phyloP scores from a whole-genome alignment of 2,113 vertebrate species.

The Peromyscus maniculatus region DNA sequence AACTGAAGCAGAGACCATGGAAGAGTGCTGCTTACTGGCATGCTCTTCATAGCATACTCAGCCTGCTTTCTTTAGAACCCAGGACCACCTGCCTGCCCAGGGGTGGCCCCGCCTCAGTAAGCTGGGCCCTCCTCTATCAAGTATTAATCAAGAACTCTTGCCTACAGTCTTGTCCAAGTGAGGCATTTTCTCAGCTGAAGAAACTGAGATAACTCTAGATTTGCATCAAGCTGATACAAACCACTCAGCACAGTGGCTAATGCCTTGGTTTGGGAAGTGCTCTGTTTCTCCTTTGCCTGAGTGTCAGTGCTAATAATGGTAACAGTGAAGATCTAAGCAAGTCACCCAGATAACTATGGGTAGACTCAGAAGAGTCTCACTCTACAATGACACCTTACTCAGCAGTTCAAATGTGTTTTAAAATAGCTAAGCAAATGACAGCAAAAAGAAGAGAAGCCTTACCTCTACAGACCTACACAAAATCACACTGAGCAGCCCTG shows the following conservation, averaged over 20 bases:
- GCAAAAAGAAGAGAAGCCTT: background rate
- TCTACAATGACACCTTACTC: background rate
- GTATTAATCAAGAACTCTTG: background rate
- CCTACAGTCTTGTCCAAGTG: background rate
- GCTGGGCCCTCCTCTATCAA: background rate
- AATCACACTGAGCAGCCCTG: constrained; percentile 26
- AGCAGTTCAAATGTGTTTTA: constrained; percentile 7
- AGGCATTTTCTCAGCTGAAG: background rate
- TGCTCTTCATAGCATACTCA: background rate
- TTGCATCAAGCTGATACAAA: background rate
- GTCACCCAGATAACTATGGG: background rate
- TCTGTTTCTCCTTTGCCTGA: constrained; percentile 17
- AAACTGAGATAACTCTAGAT: too few species aligned
- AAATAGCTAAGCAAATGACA: constrained; percentile 42
- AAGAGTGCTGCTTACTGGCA: background rate
- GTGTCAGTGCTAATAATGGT: background rate
- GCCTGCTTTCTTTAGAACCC: background rate
- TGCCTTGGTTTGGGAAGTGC: constrained; percentile 8
- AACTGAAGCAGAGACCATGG: background rate
- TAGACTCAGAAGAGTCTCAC: background rate
- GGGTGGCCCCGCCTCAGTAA: background rate
- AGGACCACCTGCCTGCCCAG: background rate
- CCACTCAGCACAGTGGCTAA: background rate
- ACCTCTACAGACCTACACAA: constrained; percentile 26
- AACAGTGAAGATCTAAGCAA: constrained; percentile 1